Percentiles rank a stretch among this genome's conserved stretches.
These are phyloP conservation scores for Callipepla squamata DNA, from an alignment of 2,113 vertebrate genomes.

Conservation along the genomic window DNA sequence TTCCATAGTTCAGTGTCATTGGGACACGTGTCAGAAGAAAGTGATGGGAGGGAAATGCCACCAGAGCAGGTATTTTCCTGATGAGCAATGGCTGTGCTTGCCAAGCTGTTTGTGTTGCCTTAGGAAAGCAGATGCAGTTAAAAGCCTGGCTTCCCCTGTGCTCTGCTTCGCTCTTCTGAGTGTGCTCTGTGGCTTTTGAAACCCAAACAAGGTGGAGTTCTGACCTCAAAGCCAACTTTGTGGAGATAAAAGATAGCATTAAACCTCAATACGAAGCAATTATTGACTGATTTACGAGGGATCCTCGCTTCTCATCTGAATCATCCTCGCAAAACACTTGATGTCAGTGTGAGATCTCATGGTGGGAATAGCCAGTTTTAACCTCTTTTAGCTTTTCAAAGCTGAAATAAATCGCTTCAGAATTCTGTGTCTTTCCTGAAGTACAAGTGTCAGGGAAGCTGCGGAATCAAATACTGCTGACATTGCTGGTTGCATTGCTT, in stretches of 20 bases:
- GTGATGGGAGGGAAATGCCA: not conserved
- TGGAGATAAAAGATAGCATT: not conserved
- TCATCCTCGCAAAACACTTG: conserved; percentile 3
- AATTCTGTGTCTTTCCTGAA: not conserved
- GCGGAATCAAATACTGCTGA: not conserved
- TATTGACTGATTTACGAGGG: conserved; percentile 16
- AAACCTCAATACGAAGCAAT: not conserved
- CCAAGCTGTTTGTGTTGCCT: not conserved
- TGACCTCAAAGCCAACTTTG: not conserved
- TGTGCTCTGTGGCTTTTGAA: not conserved
- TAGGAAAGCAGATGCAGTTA: not conserved
- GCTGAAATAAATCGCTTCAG: conserved; percentile 7
- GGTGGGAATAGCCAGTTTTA: not conserved
- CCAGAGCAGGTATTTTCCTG: not conserved
- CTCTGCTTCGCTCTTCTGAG: not conserved
- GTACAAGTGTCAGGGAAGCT: not conserved
- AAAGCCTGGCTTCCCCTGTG: not conserved
- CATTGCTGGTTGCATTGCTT: not conserved
- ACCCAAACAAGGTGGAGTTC: not conserved
- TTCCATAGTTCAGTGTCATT: not conserved
- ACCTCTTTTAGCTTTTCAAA: conserved; percentile 38
- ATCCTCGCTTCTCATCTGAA: not conserved
- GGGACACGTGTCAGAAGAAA: not conserved
- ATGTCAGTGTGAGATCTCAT: not conserved
- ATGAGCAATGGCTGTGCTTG: not conserved